Evolutionary conservation across 2,888 invertebrate genomes (phyloP), one percentile per base, ranked within the genome.

Genomic region (Torymus auratus): DNA sequence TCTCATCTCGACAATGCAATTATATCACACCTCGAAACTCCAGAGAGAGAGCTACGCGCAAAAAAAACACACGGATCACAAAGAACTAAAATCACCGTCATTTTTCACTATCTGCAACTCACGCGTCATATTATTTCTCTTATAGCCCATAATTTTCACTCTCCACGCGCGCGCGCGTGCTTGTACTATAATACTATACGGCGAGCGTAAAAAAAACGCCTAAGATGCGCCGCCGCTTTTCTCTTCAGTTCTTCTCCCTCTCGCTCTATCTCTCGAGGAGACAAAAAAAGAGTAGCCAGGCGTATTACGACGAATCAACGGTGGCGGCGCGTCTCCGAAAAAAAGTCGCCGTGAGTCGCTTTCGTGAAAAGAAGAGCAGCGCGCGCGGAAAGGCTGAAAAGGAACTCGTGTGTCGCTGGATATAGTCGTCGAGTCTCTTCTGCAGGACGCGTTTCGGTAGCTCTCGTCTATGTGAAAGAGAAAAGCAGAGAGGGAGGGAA

Each of bases 271-370:
- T 69, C 67, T 53, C 53, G 17, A 20, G 53, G 15, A 53, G 65
- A 73, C 62, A 71, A 65, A 69, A 68, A 56, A n/a, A 14, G 56
- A 71, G 41, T 41, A 65, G 15, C 68, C 52, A 50, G 50, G 61
- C 65, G 15, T 75, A 75, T 68, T 68, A 61, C 64, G 68, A 67
- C n/a, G 53, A 60, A 68, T 53, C 61, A 75, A 28, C 75, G 28
- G 17, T 23, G 67, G 53, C 15, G 67, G 53, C 15, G 23, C 12
- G 13, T 12, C 41, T 20, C 23, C 60, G 11, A 58, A 15, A 14
- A 55, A 68, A 68, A 14, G 41, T 15, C n/a, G 15, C 41, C 41
- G 41, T 41, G 41, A 41, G 41, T 41, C 7, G 41, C 41, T 41
- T 41, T 41, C 41, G 41, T 41, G 41, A 41, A 41, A 15, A 60